These are phyloP conservation scores for Paramisgurnus dabryanus DNA, from an alignment of 2,113 vertebrate species.

Conservation along the genomic window DNA sequence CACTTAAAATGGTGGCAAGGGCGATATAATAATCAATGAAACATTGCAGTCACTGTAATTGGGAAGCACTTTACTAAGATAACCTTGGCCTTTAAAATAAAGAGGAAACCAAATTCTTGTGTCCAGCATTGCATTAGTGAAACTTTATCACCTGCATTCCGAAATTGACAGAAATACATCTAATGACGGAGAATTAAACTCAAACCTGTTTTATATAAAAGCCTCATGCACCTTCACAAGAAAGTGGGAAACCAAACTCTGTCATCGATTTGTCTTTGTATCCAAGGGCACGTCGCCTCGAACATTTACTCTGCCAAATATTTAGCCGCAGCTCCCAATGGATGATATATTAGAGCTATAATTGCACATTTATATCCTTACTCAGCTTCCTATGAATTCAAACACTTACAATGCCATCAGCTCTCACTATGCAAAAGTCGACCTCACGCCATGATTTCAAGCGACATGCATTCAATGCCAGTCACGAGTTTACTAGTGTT, in stretches of 20 bases:
- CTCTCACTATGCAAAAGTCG: conserved; percentile 8
- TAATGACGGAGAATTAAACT: conserved; percentile 7
- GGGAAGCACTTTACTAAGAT: conserved; percentile 34
- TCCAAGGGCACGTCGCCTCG: neutral
- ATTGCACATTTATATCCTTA: neutral
- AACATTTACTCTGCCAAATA: neutral
- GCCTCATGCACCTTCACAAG: neutral
- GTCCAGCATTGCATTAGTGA: conserved; percentile 25
- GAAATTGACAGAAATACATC: conserved; percentile 1
- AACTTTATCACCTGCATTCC: conserved; percentile 22
- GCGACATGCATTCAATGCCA: neutral
- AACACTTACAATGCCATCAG: neutral
- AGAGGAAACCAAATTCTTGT: neutral
- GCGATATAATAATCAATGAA: conserved; percentile 48
- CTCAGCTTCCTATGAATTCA: conserved; percentile 1
- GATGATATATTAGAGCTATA: conserved; percentile 13
- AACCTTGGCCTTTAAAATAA: conserved; percentile 34
- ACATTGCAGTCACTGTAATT: conserved; percentile 39
- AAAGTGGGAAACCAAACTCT: neutral
- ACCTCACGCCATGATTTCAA: neutral
- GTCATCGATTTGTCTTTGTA: neutral
- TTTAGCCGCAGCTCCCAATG: neutral
- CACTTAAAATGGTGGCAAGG: conserved; percentile 33
- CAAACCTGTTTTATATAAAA: neutral
- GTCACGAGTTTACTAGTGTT: no score